Conservation (phyloP, 2,888 invertebrate species). For the Drosophila macrospina region DNA sequence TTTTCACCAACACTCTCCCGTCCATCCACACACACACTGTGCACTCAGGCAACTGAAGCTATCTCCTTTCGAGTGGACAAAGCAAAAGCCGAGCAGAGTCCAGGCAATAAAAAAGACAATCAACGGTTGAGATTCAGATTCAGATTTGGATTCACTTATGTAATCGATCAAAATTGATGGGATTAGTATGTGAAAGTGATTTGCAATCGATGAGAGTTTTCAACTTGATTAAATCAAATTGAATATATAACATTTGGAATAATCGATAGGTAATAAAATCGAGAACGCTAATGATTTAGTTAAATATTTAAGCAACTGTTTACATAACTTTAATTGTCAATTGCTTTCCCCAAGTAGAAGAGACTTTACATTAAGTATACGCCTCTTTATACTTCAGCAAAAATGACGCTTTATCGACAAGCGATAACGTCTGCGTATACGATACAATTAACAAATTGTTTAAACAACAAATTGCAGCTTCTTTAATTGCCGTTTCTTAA, state of each 20-base stretch:
- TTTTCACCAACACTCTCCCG: neutral
- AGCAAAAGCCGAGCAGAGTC: neutral
- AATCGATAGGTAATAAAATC: too few relatives aligned
- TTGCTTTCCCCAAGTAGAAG: too few relatives aligned
- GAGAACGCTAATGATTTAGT: too few relatives aligned
- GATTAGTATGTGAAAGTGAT: neutral
- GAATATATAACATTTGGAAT: neutral
- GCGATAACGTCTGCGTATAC: too few relatives aligned
- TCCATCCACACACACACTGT: neutral
- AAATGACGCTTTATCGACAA: too few relatives aligned
- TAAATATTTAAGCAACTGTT: neutral
- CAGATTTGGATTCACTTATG: neutral
- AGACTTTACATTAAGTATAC: too few relatives aligned
- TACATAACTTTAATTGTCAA: too few relatives aligned
- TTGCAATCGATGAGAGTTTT: neutral
- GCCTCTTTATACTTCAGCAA: too few relatives aligned
- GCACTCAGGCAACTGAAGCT: slow-evolving; percentile 10
- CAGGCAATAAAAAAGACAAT: slow-evolving; percentile 11
- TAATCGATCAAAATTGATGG: slow-evolving; percentile 28
- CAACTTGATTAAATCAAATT: slow-evolving; percentile 3
- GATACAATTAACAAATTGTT: too few relatives aligned
- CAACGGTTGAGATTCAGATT: slow-evolving; percentile 38
- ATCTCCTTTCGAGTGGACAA: neutral
- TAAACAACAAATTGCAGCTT: neutral
- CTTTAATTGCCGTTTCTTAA: neutral